Evolutionary conservation across 2,888 invertebrate genomes (phyloP), one percentile per base, ranked within the genome.

Genomic region (Steinernema carpocapsae): DNA sequence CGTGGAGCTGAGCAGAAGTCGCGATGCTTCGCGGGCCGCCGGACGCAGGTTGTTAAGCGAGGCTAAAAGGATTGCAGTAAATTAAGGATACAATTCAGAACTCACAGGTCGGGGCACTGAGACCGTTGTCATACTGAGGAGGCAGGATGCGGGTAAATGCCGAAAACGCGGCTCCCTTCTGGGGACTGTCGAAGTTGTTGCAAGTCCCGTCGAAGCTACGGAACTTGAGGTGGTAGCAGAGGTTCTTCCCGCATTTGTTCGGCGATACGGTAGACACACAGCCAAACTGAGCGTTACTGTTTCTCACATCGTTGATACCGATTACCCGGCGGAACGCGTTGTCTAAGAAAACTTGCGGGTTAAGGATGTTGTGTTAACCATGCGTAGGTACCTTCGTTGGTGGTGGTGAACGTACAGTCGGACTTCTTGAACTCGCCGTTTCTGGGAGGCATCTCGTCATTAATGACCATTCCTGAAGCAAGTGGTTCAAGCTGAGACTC

Each of bases 131-230:
- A 77, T 87, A 87, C 43, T 85, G 77, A 4, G 86, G 79, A 1
- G 87, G 82, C 86, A 78, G 85, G 78, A 74, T 85, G 81, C 72
- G 86, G 79, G 19, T 1, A 74, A 37, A 6, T 37, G 37, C 4
- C 10, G 32, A 10, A 19, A 95, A 91, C 0, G 97, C 94, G 0
- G 95, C 92, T 12, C 97, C 97, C 94, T 94, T 94, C 73, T 93
- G 93, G 0, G 95, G 94, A 88, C 95, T 91, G 73, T 91, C 91
- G 72, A 95, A 91, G 88, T 99, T 99, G 88, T 99, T 99, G 88
- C 99, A 99, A 22, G 93, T 93, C 0, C 97, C 99, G 88, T 97
- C 96, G 76, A 94, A 91, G 73, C 92, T 92, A 0, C 88, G 94
- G 81, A 80, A 86, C 52, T 81, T 77, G 1, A 83, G 77, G 73